Evolutionary conservation across 2,888 invertebrate genomes (phyloP).

Genomic region (Acholoe squamosa): DNA sequence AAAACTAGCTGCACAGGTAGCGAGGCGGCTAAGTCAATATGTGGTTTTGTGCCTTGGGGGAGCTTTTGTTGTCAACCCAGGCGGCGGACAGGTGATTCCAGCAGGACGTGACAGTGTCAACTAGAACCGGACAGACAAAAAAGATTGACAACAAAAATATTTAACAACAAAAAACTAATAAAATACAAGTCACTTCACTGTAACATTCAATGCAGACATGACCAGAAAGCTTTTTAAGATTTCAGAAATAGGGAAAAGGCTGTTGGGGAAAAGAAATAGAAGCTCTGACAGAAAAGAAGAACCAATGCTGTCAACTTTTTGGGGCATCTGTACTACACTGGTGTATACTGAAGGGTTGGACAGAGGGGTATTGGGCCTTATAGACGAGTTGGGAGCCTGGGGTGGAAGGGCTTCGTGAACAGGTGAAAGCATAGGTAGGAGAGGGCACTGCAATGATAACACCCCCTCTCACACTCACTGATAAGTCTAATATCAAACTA

Average conservation of each 20-base stretch:
- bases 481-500: conserved; percentile 40
- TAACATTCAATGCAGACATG: background rate
- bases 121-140: background rate
- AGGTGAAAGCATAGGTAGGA: background rate
- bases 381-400: background rate
- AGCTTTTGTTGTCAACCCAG: conserved; percentile 26
- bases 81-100: conserved; percentile 2
- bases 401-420: background rate
- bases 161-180: background rate
- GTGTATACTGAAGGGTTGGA: background rate
- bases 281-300: background rate
- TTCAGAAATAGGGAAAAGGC: background rate
- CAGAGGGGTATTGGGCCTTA: background rate
- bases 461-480: conserved; percentile 20
- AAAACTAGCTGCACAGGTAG: background rate
- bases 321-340: background rate
- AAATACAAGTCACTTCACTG: background rate
- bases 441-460: conserved; percentile 14
- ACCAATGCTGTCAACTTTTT: background rate
- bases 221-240: conserved; percentile 10
- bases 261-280: background rate
- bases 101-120: conserved; percentile 22
- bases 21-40: conserved; percentile 38
- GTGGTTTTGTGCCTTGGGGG: conserved; percentile 29
- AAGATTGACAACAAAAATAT: background rate